Base-by-base conservation (phyloP, 2,797 vertebrate genomes). In the Chiroxiphia lanceolata region DNA sequence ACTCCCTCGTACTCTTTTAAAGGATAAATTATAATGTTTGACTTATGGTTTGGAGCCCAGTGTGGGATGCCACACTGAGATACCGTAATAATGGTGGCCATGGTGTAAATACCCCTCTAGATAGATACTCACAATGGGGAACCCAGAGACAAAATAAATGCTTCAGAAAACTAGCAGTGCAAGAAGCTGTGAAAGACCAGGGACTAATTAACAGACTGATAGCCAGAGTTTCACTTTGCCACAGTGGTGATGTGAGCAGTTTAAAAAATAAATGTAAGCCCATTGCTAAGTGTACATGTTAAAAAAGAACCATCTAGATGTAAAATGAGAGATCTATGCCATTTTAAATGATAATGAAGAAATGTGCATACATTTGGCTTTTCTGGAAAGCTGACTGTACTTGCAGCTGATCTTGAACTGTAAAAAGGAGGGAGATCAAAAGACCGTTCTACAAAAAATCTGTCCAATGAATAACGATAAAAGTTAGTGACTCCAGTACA, bases 121-220 rank as follows among this genome's bases (percentile, higher is more conserved):
- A 78, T 72, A 86, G 93, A 90, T 61, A 76, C 10, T 65, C 76
- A 79, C 70, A 68, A 42, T 23, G 38, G 67, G 48, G 25, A 90
- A 53, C 18, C 13, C 26, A n/a, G 59, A 69, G 16, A 67, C 36
- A 77, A 90, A 93, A 89, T 64, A 26, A 63, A 70, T 61, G 33
- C 76, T 89, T 96, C 77, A 87, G 44, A 94, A 90, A 89, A 67
- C 33, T 21, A 51, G 21, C 48, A 77, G 22, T 84, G 31, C 48
- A 68, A 91, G 93, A 90, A 82, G 25, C 80, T 79, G 63, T 80
- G 80, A 89, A 92, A 83, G 56, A 91, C 42, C 45, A 54, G 26
- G 22, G 15, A 78, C 74, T 94, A 93, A 93, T 92, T 87, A 74
- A 26, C 15, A 61, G 3, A 10, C 3, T 19, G 29, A 79, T 61